Conservation (phyloP, 2,797 vertebrate species). For the Tokudaia tokunoshimensis region DNA sequence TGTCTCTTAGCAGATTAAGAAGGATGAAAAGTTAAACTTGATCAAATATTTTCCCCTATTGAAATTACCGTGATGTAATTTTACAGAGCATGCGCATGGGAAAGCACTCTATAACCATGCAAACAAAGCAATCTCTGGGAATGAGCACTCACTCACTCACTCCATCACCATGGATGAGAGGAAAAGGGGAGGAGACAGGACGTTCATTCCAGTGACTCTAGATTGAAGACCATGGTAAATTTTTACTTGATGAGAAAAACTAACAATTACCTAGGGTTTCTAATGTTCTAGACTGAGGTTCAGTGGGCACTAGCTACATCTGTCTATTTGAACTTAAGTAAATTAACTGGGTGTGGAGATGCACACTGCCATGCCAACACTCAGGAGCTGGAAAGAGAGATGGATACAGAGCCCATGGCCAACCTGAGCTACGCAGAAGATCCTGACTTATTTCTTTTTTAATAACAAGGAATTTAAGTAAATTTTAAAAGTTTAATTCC, state of each 20-base stretch:
- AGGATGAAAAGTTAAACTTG: conserved; percentile 35
- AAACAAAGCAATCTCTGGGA: neutral
- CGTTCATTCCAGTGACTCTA: neutral
- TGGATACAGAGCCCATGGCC: neutral
- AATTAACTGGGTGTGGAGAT: neutral
- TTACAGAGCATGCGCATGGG: neutral
- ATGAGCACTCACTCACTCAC: neutral
- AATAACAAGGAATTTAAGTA: neutral
- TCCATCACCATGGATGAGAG: neutral
- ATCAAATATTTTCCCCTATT: conserved; percentile 43
- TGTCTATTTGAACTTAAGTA: neutral
- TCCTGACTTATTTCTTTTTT: neutral
- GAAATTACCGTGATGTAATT: neutral
- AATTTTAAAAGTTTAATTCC: neutral
- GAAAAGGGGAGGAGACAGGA: neutral
- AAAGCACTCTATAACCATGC: neutral
- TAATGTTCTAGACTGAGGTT: neutral
- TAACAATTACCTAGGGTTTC: neutral
- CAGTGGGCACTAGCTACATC: neutral
- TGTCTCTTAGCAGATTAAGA: conserved; percentile 46
- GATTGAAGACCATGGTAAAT: neutral
- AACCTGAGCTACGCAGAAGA: neutral
- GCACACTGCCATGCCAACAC: too few species aligned
- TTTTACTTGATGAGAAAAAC: conserved; percentile 27
- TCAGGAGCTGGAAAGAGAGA: neutral